A percentile compares a stretch with the other conserved stretches of the same genome.
Evolutionary conservation across 2,888 invertebrate species (phyloP).

Genomic region (Eretmocerus hayati): DNA sequence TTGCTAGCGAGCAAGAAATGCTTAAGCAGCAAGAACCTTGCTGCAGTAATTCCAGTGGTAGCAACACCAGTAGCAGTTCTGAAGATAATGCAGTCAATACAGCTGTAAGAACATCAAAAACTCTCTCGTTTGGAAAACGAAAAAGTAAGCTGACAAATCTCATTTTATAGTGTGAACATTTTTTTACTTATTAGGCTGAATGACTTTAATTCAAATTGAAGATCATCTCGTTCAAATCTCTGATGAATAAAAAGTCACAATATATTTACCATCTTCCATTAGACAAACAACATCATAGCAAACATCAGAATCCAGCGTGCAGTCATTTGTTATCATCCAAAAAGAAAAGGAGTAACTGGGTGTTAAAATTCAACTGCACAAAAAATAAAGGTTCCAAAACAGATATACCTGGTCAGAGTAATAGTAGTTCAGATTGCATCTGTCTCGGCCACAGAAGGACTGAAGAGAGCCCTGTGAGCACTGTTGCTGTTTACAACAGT

Average conservation of each 20-base stretch:
- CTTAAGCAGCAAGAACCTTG: slow-evolving; percentile 33
- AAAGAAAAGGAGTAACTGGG: slow-evolving; percentile 45
- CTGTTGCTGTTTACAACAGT: slow-evolving; percentile 44
- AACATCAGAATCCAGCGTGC: slow-evolving; percentile 40
- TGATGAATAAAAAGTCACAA: too few relatives aligned
- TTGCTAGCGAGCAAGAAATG: slow-evolving; percentile 26
- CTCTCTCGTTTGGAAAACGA: slow-evolving; percentile 42
- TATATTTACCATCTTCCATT: too few relatives aligned
- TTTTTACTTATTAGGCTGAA: neutral
- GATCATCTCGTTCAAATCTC: too few relatives aligned
- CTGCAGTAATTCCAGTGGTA: slow-evolving; percentile 37
- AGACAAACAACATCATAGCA: slow-evolving; percentile 38
- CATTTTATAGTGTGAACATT: neutral
- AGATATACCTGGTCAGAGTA: slow-evolving; percentile 42
- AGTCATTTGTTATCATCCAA: slow-evolving; percentile 42
- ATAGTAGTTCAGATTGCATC: slow-evolving; percentile 52
- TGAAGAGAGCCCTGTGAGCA: slow-evolving; percentile 48
- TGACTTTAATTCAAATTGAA: too few relatives aligned
- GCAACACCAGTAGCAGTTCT: slow-evolving; percentile 42
- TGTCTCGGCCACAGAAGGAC: slow-evolving; percentile 61
- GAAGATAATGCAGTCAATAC: slow-evolving; percentile 42
- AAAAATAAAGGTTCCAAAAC: slow-evolving; percentile 43
- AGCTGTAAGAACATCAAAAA: slow-evolving; percentile 41
- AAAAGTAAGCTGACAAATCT: slow-evolving; percentile 30
- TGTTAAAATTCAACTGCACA: slow-evolving; percentile 43